Percentiles rank a stretch among this genome's conserved stretches.
phyloP scores from a whole-genome alignment of 2,113 vertebrate genomes.

The Cochlearius cochlearius region DNA sequence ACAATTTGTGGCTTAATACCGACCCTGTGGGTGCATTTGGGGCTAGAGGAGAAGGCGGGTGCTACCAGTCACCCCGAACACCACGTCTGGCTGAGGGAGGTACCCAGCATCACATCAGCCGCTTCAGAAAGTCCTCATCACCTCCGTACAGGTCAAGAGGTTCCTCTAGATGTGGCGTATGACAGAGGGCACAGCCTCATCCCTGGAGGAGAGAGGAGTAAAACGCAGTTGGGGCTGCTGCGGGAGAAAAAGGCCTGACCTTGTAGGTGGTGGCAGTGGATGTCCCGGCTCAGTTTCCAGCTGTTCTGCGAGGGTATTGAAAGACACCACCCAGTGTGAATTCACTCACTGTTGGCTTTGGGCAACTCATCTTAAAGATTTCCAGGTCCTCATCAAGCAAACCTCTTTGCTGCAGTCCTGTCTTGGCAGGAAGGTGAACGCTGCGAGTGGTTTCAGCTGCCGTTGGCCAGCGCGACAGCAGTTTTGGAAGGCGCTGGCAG shows the following conservation, averaged over 20 bases:
- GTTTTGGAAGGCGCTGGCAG: not conserved
- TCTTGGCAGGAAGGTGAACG: not conserved
- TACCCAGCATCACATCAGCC: not conserved
- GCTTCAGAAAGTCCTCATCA: rapidly evolving
- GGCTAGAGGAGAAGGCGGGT: not conserved
- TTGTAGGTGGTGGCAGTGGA: not conserved
- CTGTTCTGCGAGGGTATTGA: not conserved
- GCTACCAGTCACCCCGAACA: not conserved
- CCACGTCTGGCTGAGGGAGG: not conserved
- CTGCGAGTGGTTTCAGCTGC: not conserved
- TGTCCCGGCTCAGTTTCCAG: not conserved
- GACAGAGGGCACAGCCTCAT: not conserved
- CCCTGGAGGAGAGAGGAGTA: not conserved
- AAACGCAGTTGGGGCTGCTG: not conserved
- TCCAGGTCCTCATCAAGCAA: not conserved
- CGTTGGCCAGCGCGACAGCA: rapidly evolving
- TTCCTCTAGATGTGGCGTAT: rapidly evolving
- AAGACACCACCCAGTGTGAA: not conserved
- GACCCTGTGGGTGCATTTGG: rapidly evolving
- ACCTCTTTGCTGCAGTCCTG: not conserved
- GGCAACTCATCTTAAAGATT: not conserved
- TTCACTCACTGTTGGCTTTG: not conserved
- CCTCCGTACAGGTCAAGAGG: rapidly evolving
- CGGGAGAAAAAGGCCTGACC: not conserved
- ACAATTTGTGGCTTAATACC: not conserved